Conservation (phyloP, 2,797 vertebrate genomes). For the Botia almorhae region DNA sequence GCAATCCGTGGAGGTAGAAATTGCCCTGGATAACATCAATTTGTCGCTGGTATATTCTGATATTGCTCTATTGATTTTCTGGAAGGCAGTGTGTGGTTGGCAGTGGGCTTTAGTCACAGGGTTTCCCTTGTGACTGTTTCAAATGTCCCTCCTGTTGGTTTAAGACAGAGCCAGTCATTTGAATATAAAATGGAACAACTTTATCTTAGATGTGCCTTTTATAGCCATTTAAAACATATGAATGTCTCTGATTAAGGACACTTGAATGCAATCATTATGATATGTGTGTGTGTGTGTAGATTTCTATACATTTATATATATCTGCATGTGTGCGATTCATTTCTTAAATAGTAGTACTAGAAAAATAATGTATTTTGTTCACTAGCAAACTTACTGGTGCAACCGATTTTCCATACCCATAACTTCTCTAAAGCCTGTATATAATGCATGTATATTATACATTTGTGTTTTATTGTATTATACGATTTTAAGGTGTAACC, state of each 20-base stretch:
- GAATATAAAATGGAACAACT: slow-evolving; percentile 15
- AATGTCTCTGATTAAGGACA: neutral
- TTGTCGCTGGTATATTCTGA: slow-evolving; percentile 79
- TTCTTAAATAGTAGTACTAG: neutral
- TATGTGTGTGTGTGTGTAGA: neutral
- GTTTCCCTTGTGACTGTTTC: slow-evolving; percentile 64
- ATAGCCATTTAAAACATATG: slow-evolving; percentile 17
- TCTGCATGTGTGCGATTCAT: no score
- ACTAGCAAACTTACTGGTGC: neutral
- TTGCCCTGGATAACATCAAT: slow-evolving; percentile 79
- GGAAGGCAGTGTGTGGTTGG: slow-evolving; percentile 30
- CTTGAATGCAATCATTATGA: neutral
- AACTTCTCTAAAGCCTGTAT: neutral
- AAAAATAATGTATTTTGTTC: neutral
- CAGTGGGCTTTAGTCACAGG: slow-evolving; percentile 27
- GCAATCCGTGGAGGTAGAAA: slow-evolving; percentile 66
- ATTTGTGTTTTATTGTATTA: neutral
- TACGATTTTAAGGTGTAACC: neutral
- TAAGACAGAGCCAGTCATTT: slow-evolving; percentile 22
- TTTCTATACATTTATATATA: neutral
- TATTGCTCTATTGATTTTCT: slow-evolving; percentile 79
- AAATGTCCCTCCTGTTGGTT: slow-evolving; percentile 40
- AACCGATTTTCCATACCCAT: neutral
- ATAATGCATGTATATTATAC: neutral
- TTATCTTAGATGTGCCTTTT: neutral